Conservation (phyloP, 2,797 vertebrate genomes). For the Gymnodraco acuticeps region DNA sequence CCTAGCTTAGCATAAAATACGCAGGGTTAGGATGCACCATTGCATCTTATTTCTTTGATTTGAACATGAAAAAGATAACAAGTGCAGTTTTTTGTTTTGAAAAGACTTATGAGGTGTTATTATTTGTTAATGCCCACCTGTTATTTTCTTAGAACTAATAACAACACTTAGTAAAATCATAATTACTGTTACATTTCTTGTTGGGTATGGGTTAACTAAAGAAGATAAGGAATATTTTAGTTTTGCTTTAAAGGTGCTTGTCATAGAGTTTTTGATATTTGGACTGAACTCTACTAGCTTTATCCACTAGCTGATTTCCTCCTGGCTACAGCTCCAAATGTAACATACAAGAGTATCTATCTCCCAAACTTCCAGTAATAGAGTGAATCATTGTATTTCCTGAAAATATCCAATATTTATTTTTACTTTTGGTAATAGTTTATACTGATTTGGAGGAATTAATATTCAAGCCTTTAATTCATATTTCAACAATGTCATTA, state of each 20-base stretch:
- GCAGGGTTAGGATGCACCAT: neutral
- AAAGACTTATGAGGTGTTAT: no score
- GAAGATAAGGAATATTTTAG: neutral
- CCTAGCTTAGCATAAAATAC: neutral
- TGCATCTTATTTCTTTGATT: neutral
- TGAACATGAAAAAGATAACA: neutral
- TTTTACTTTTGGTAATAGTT: neutral
- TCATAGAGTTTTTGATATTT: neutral
- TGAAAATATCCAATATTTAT: neutral
- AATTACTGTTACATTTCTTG: neutral
- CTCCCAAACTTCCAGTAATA: neutral
- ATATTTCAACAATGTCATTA: neutral
- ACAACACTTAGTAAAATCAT: neutral
- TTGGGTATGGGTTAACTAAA: neutral
- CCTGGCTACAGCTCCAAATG: neutral
- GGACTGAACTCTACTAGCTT: neutral
- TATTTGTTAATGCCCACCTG: neutral
- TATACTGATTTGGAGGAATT: neutral
- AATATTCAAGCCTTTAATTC: neutral
- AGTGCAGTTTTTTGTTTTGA: neutral
- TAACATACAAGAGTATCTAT: neutral
- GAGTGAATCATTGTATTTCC: neutral
- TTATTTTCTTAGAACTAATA: neutral
- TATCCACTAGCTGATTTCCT: no score
- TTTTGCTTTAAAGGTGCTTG: neutral